A percentile compares a stretch with the other conserved stretches of the same genome.
Evolutionary conservation across 2,888 invertebrate species (phyloP).

Genomic region (Plebejus melissa): DNA sequence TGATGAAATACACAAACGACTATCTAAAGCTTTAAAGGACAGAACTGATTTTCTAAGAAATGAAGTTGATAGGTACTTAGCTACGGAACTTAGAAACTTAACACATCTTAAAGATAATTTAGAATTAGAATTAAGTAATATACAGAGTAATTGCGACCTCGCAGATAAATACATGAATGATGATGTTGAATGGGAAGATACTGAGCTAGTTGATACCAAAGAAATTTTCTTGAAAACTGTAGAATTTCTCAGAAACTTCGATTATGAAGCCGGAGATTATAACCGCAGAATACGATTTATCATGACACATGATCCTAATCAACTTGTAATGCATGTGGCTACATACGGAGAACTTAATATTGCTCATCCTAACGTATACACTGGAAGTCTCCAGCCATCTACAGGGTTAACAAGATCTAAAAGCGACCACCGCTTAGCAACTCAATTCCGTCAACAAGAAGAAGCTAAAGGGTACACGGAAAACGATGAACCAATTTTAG

Average conservation of each 20-base stretch:
- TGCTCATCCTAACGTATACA: slow-evolving; percentile 80
- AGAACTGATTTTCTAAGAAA: slow-evolving; percentile 91
- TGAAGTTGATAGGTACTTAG: slow-evolving; percentile 95
- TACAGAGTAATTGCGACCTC: slow-evolving; percentile 97
- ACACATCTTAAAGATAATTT: slow-evolving; percentile 94
- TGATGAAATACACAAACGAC: slow-evolving; percentile 92
- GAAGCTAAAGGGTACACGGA: slow-evolving; percentile 82
- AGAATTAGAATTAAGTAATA: slow-evolving; percentile 96
- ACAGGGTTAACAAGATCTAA: slow-evolving; percentile 94
- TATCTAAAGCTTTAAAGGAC: slow-evolving; percentile 93
- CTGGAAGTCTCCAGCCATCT: slow-evolving; percentile 79
- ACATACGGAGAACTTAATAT: slow-evolving; percentile 95
- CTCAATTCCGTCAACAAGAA: slow-evolving; percentile 93
- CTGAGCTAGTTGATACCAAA: slow-evolving; percentile 95
- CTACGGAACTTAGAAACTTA: slow-evolving; percentile 91
- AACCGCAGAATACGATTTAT: slow-evolving; percentile 90
- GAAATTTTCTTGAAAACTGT: slow-evolving; percentile 97
- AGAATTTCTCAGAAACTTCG: slow-evolving; percentile 96
- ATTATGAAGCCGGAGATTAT: slow-evolving; percentile 95
- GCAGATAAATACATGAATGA: slow-evolving; percentile 96
- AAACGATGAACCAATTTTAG: slow-evolving; percentile 84
- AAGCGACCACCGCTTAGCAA: slow-evolving; percentile 93
- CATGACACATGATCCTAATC: slow-evolving; percentile 95
- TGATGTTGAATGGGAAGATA: slow-evolving; percentile 94
- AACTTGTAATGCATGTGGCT: slow-evolving; percentile 91